These are phyloP conservation scores for Petrocephalus microphthalmus DNA, from an alignment of 2,113 vertebrate genomes.

Conservation along the genomic window DNA sequence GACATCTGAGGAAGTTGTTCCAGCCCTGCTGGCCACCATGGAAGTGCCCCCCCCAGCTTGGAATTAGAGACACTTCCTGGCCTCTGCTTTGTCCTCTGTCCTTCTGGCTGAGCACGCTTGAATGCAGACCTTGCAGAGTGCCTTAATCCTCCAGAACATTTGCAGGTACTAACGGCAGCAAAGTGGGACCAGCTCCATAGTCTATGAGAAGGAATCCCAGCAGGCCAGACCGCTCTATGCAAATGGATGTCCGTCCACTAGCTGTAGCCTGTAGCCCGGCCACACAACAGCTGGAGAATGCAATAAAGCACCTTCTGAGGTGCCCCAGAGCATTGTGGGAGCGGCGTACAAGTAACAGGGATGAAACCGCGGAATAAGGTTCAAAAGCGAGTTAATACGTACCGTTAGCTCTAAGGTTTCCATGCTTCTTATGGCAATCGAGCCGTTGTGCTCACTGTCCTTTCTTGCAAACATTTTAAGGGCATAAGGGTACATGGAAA, in stretches of 20 bases:
- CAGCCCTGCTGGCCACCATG: not conserved
- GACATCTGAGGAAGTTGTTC: not conserved
- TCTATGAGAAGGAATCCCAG: not conserved
- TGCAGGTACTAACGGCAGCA: not conserved
- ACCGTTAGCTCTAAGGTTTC: not conserved
- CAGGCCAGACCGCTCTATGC: not conserved
- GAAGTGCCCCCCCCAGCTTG: not conserved
- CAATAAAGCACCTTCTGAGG: not conserved
- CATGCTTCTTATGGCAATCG: not conserved
- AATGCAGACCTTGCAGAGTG: not conserved
- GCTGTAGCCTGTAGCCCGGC: not conserved
- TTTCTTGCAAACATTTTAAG: not conserved
- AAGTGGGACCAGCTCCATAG: not conserved
- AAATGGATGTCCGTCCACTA: not conserved
- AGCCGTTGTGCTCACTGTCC: not conserved
- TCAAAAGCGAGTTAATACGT: not conserved
- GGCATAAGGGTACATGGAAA: not conserved
- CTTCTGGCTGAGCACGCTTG: not conserved
- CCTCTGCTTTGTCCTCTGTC: not conserved
- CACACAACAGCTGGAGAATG: not conserved
- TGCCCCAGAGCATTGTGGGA: not conserved
- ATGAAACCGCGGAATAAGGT: not conserved
- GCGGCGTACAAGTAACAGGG: not conserved
- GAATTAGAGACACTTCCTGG: not conserved
- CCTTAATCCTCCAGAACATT: not conserved